Base-by-base conservation (phyloP, 1,140 invertebrate species). In the Zophobas atratus region DNA sequence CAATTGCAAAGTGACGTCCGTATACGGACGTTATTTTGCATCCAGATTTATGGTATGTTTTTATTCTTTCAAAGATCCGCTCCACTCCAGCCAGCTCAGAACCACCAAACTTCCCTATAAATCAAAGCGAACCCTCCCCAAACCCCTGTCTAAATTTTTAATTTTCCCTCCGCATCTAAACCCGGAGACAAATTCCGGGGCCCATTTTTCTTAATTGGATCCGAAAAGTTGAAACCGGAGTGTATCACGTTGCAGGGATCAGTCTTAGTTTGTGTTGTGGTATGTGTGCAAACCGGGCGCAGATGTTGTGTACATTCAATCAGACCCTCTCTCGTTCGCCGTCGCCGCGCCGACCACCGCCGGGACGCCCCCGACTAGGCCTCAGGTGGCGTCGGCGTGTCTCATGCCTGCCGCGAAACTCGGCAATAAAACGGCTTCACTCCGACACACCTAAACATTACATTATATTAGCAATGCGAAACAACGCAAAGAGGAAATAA, bases 251-350 rank as follows among this genome's bases (percentile, higher is more conserved):
- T 49, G 71, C 55, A 55, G 71, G 43, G 51, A 56, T 55, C 35
- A 51, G 55, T 55, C 8, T 33, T 38, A 72, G 70, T 32, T 55
- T 51, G 70, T 72, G 51, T 20, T 41, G 51, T 55, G 6, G 38
- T 56, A 20, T 20, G 20, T 20, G 4, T 51, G 49, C n/a, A 8
- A 8, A 46, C 43, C 43, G 70, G 70, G 33, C 77, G 51, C 77
- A 78, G 77, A 56, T 78, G 77, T 78, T 78, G 77, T 78, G 77
- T 78, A 78, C 77, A 71, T 78, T 78, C 77, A 75, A 78, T 78
- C 77, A 78, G 71, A 49, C 55, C 43, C 34, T 46, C 49, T 63
- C 71, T 77, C 70, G 35, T 41, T 43, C 39, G 43, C 70, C 6
- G 32, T 34, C 70, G 53, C 46, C 56, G 76, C 63, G 70, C 6